phyloP scores from a whole-genome alignment of 2,797 vertebrate species.

The Octomys mimax region DNA sequence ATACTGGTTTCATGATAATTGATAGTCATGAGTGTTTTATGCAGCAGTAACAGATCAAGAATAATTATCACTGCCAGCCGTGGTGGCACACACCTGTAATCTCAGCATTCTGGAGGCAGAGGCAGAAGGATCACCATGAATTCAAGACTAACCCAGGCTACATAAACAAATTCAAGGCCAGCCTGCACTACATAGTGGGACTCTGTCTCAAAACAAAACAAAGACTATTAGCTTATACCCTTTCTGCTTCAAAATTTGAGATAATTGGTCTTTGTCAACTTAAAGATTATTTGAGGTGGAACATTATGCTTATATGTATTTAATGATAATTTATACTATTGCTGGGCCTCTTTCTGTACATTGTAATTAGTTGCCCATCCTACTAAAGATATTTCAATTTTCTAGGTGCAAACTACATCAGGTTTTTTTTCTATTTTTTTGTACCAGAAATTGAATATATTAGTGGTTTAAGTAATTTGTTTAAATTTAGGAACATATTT shows the following conservation, averaged over 20 bases:
- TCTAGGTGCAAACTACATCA: not conserved
- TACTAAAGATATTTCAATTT: constrained; percentile 42
- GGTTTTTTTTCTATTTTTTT: no score
- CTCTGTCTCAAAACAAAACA: no score
- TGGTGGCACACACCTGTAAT: not conserved
- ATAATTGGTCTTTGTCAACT: not conserved
- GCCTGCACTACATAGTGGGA: no score
- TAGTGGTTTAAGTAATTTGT: not conserved
- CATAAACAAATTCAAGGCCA: no score
- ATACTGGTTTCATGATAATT: not conserved
- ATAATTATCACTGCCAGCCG: not conserved
- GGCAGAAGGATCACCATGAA: not conserved
- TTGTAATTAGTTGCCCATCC: constrained; percentile 32
- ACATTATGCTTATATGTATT: not conserved
- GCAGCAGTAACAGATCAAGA: not conserved
- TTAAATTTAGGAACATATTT: not conserved
- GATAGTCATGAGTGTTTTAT: not conserved
- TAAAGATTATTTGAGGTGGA: not conserved
- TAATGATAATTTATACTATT: not conserved
- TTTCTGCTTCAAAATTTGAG: constrained; percentile 2
- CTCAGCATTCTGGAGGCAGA: not conserved
- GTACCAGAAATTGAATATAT: no score
- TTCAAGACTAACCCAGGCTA: no score
- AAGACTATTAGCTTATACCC: not conserved
- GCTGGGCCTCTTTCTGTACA: not conserved